Conservation (phyloP, 1,140 invertebrate genomes). For the Dryas iulia region DNA sequence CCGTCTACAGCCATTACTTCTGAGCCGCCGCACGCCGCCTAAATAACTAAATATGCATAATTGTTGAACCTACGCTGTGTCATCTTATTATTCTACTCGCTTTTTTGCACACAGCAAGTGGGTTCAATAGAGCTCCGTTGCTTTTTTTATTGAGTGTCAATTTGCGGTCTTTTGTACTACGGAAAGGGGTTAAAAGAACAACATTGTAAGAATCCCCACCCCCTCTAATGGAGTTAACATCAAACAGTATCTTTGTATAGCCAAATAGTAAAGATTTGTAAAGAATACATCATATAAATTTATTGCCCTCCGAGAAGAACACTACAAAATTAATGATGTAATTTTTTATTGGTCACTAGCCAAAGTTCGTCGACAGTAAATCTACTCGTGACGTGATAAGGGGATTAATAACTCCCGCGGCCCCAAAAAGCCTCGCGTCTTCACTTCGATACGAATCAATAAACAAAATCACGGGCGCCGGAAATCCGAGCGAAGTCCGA, state of each 20-base stretch:
- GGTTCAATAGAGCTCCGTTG: constrained; percentile 2
- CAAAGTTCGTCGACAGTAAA: constrained; percentile 48
- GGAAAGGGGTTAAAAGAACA: constrained; percentile 1
- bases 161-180: constrained; percentile 30
- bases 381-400: constrained; percentile 55
- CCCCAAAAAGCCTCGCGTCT: constrained; percentile 45
- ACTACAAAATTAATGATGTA: constrained; percentile 28
- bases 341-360: constrained; percentile 40
- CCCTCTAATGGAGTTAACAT: neutral
- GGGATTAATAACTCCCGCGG: constrained; percentile 61
- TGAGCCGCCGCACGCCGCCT: constrained; percentile 41
- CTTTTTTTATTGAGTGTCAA: constrained; percentile 34
- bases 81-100: constrained; percentile 24
- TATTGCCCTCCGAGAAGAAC: neutral
- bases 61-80: constrained; percentile 39
- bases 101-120: constrained; percentile 23
- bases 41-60: constrained; percentile 68
- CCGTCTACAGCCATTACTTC: constrained; percentile 54
- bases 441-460: constrained; percentile 70
- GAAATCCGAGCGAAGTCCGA: constrained; percentile 74
- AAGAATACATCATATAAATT: neutral
- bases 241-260: neutral
- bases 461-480: constrained; percentile 76
- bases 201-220: neutral
- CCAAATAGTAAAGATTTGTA: neutral